phyloP scores from a whole-genome alignment of 2,888 invertebrate genomes.

The Philonicus albiceps region DNA sequence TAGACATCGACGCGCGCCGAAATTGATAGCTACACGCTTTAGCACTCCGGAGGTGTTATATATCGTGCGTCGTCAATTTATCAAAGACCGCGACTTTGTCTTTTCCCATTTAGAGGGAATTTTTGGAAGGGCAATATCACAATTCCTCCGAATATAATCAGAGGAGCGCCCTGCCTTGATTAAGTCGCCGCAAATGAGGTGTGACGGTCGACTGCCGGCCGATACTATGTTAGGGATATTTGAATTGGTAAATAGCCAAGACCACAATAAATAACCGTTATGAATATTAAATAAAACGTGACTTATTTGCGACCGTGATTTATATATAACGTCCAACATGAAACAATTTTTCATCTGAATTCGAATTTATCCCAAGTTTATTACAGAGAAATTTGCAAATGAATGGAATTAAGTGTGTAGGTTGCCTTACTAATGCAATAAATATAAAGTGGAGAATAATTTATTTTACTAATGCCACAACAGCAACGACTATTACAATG shows the following conservation, averaged over 20 bases:
- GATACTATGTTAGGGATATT: background rate
- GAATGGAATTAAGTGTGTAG: background rate
- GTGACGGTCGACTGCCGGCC: background rate
- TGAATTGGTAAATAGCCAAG: background rate
- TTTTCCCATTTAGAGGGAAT: background rate
- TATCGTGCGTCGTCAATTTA: background rate
- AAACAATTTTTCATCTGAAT: background rate
- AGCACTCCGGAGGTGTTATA: conserved; percentile 13
- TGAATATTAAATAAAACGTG: background rate
- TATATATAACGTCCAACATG: background rate
- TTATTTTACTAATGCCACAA: no score
- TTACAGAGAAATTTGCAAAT: background rate
- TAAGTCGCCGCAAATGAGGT: background rate
- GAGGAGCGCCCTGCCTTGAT: background rate
- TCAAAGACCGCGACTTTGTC: conserved; percentile 6
- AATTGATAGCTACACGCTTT: conserved; percentile 19
- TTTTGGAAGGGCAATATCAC: background rate
- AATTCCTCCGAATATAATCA: background rate
- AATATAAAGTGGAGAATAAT: no score
- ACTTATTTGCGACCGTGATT: background rate
- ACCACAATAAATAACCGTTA: background rate
- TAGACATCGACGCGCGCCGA: background rate
- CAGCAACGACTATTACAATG: no score
- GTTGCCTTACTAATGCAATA: no score
- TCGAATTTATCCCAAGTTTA: background rate